Percentiles rank a stretch among this genome's conserved stretches.
phyloP scores from a whole-genome alignment of 2,113 vertebrate genomes.

The Calonectris borealis region DNA sequence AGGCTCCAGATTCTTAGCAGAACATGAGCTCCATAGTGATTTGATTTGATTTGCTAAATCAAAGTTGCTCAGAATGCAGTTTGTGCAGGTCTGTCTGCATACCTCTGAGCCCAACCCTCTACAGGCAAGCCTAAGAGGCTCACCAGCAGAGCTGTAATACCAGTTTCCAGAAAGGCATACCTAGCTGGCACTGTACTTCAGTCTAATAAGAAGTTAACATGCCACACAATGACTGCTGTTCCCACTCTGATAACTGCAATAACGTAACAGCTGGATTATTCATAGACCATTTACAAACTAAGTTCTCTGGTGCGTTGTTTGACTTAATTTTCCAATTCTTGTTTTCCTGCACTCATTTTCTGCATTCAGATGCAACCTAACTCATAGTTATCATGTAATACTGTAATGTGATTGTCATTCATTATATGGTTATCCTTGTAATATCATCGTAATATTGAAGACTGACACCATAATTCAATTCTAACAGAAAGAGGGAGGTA shows the following conservation, averaged over 20 bases:
- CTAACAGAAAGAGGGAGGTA: neutral
- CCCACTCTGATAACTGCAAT: neutral
- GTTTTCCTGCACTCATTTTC: neutral
- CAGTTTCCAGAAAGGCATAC: neutral
- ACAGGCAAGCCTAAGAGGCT: neutral
- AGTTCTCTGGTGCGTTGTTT: neutral
- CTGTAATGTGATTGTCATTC: neutral
- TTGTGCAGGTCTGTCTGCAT: neutral
- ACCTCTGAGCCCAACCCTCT: neutral
- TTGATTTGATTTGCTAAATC: neutral
- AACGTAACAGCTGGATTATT: neutral
- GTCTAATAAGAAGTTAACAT: neutral
- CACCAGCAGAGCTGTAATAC: neutral
- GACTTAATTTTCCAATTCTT: neutral
- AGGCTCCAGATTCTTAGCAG: neutral
- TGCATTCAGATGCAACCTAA: neutral
- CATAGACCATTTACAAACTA: neutral
- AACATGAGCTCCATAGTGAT: accelerated
- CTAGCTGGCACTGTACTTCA: neutral
- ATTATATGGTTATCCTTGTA: neutral
- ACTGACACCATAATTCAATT: neutral
- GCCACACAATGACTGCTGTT: neutral
- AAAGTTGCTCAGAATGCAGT: neutral
- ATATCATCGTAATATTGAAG: neutral
- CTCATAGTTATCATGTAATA: neutral